A percentile compares a stretch with the other conserved stretches of the same genome.
Conservation (phyloP, 2,888 invertebrate species). For the Amphiduros pacificus region DNA sequence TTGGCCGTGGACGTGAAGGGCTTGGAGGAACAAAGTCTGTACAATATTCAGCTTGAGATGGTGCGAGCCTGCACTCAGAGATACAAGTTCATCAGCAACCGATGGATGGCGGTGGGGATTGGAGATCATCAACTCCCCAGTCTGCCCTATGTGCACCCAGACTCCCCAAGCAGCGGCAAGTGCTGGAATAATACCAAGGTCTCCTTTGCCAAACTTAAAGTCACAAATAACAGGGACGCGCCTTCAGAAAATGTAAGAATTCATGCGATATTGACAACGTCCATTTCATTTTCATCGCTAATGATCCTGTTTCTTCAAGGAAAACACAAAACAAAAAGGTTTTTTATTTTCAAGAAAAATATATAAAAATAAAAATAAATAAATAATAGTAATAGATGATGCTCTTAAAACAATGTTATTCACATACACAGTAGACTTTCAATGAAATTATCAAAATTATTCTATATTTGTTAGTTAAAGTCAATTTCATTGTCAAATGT, state of each 20-base stretch:
- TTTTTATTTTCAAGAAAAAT: background rate
- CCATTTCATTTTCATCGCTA: too few relatives aligned
- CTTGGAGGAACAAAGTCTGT: background rate
- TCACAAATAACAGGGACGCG: conserved; percentile 15
- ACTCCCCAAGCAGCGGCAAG: conserved; percentile 15
- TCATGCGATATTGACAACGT: too few relatives aligned
- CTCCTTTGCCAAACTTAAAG: conserved; percentile 17
- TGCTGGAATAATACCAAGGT: conserved; percentile 14
- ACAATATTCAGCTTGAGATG: conserved; percentile 11
- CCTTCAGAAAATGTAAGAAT: conserved; percentile 3
- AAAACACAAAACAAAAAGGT: too few relatives aligned
- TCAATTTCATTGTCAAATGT: too few relatives aligned
- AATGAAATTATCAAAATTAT: too few relatives aligned
- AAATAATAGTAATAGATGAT: background rate
- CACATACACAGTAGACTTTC: too few relatives aligned
- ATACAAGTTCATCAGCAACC: conserved; percentile 17
- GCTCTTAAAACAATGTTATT: too few relatives aligned
- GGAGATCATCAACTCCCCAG: background rate
- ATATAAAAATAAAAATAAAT: background rate
- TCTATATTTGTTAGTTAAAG: too few relatives aligned
- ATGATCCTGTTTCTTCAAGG: too few relatives aligned
- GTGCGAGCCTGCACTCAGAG: conserved; percentile 11
- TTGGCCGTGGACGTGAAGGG: conserved; percentile 8
- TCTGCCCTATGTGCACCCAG: conserved; percentile 11
- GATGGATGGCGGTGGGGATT: conserved; percentile 13